These are phyloP conservation scores for Acanthurus leucopareius DNA, from an alignment of 2,797 vertebrate genomes.

Conservation along the genomic window DNA sequence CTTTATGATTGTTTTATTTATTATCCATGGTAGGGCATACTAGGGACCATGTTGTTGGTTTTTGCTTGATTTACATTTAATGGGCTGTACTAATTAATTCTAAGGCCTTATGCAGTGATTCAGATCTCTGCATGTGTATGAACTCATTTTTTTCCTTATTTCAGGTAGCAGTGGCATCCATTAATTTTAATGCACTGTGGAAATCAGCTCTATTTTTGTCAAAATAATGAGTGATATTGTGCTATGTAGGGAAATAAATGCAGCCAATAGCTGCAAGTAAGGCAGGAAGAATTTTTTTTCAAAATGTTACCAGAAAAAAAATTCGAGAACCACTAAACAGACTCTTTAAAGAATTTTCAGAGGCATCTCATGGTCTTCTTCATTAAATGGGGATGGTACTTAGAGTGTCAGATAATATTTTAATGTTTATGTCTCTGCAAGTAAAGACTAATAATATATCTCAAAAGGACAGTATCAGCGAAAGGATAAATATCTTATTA, in stretches of 20 bases:
- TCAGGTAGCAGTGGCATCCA: background rate
- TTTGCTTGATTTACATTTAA: background rate
- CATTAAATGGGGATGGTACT: background rate
- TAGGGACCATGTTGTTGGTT: background rate
- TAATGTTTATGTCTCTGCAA: background rate
- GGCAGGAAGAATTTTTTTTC: background rate
- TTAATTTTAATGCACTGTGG: background rate
- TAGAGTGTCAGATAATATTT: too few relatives aligned
- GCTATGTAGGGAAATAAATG: background rate
- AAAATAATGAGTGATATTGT: slow-evolving; percentile 5
- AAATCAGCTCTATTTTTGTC: background rate
- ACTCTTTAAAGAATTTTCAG: too few relatives aligned
- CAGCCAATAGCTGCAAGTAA: background rate
- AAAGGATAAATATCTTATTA: slow-evolving; percentile 8
- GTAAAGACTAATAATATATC: background rate
- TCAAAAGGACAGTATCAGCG: slow-evolving; percentile 14
- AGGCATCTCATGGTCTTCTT: too few relatives aligned
- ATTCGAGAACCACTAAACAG: too few relatives aligned
- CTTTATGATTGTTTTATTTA: background rate
- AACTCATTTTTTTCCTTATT: background rate
- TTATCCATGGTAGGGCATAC: too few relatives aligned
- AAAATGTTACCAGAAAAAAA: too few relatives aligned
- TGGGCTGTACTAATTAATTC: background rate
- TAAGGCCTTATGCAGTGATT: background rate
- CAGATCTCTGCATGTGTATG: background rate